These are phyloP conservation scores for Chelonoidis abingdonii DNA, from an alignment of 2,113 vertebrate species.

Conservation along the genomic window DNA sequence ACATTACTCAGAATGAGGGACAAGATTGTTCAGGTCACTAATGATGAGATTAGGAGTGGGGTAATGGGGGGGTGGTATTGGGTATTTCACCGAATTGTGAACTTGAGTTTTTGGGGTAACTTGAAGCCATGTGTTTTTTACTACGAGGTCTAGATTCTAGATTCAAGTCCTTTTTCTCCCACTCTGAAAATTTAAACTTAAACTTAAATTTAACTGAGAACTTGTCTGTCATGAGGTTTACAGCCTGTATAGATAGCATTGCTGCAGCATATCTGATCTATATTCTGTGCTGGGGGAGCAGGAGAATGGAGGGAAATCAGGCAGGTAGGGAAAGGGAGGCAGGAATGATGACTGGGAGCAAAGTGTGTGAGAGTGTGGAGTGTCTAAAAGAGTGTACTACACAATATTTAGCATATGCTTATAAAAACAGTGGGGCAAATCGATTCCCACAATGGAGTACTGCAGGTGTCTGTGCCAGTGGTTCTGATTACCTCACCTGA, in stretches of 20 bases:
- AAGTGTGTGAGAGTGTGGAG: not conserved
- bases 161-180: not conserved
- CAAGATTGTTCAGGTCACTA: not conserved
- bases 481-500: not conserved
- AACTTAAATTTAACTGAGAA: not conserved
- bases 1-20: not conserved
- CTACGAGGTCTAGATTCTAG: not conserved
- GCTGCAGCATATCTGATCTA: not conserved
- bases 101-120: not conserved
- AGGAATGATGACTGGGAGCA: not conserved
- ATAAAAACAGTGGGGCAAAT: too few species aligned
- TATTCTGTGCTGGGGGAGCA: not conserved
- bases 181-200: not conserved
- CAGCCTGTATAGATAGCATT: not conserved
- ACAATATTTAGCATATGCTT: too few species aligned
- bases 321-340: not conserved
- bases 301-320: not conserved
- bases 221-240: not conserved
- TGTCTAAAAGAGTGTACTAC: not conserved
- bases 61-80: rapidly evolving
- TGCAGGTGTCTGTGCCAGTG: too few species aligned
- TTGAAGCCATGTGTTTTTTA: not conserved
- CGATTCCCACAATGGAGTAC: too few species aligned
- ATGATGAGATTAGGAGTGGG: not conserved
- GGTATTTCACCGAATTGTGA: not conserved